These are phyloP conservation scores for Plebejus argus DNA, from an alignment of 2,888 invertebrate species.

Conservation along the genomic window DNA sequence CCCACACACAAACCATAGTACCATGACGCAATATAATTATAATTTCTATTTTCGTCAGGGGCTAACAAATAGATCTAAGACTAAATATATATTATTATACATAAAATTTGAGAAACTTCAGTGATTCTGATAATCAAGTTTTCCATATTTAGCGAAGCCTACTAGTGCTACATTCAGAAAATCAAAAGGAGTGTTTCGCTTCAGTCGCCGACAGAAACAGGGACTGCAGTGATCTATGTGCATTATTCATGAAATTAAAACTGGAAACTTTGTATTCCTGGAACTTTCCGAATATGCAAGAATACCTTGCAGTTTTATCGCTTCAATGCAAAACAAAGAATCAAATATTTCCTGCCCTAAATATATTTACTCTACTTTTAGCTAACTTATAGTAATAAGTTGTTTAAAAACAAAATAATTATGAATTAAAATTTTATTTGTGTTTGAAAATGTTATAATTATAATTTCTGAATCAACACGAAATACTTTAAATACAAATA, in stretches of 20 bases:
- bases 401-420: too few relatives aligned
- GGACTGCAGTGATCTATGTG: not conserved
- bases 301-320: not conserved
- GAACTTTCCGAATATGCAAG: conserved; percentile 1
- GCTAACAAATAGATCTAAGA: too few relatives aligned
- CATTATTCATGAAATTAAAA: conserved; percentile 24
- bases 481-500: conserved; percentile 1
- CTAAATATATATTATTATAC: too few relatives aligned
- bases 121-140: too few relatives aligned
- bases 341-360: not conserved
- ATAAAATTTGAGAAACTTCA: too few relatives aligned
- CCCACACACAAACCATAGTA: too few relatives aligned
- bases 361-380: not conserved
- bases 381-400: too few relatives aligned
- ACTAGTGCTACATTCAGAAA: not conserved
- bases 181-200: conserved; percentile 4
- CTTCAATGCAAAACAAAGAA: not conserved
- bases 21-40: too few relatives aligned
- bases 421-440: too few relatives aligned
- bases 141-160: not conserved
- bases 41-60: too few relatives aligned
- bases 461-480: not conserved
- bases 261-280: conserved; percentile 4
- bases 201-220: not conserved
- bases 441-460: not conserved